Evolutionary conservation across 2,113 vertebrate species (phyloP).

Genomic region (Megaceryle torquata): DNA sequence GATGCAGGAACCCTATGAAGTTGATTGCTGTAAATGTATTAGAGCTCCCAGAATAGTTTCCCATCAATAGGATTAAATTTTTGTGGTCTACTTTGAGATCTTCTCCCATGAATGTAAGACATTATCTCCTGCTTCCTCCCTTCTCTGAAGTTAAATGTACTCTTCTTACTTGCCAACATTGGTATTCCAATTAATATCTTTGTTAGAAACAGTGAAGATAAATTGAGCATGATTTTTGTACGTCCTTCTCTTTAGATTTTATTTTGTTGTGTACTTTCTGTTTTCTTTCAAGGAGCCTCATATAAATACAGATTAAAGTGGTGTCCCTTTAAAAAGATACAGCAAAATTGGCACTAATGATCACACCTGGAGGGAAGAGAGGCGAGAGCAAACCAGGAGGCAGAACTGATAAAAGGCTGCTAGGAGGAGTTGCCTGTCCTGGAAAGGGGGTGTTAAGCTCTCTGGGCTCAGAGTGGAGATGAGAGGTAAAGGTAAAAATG

Average conservation of each 20-base stretch:
- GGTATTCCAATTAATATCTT: background rate
- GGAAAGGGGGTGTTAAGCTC: background rate
- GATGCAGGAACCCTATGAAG: background rate
- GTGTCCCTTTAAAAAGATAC: conserved; percentile 1
- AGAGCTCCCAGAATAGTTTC: background rate
- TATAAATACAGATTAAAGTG: background rate
- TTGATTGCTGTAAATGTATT: background rate
- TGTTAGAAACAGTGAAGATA: background rate
- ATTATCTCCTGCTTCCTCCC: background rate
- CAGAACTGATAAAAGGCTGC: background rate
- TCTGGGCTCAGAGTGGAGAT: background rate
- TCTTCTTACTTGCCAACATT: background rate
- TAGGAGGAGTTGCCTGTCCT: fast-evolving
- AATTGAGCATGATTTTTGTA: background rate
- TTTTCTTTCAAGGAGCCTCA: background rate
- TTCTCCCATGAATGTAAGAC: background rate
- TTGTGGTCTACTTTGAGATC: background rate
- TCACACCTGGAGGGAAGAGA: conserved; percentile 26
- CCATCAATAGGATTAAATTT: background rate
- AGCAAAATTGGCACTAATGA: background rate
- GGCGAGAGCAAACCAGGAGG: background rate
- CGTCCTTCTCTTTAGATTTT: background rate
- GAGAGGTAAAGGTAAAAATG: background rate
- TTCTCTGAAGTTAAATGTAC: background rate
- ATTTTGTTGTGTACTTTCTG: background rate